A percentile compares a stretch with the other conserved stretches of the same genome.
Conservation (phyloP, 2,113 vertebrate species). For the Carollia perspicillata region DNA sequence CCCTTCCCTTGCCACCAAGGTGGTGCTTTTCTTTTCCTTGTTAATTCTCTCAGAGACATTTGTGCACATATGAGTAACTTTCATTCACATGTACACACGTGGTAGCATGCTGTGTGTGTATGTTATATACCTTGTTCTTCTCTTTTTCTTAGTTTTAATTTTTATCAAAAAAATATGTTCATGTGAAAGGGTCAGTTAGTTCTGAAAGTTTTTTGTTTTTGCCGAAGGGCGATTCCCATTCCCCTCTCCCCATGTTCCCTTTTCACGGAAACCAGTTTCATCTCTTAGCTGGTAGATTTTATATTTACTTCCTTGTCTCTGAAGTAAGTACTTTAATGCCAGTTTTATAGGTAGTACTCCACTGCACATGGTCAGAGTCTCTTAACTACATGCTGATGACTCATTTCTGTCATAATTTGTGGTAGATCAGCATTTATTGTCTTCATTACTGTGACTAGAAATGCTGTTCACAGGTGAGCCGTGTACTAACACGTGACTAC, state of each 20-base stretch:
- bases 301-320: neutral
- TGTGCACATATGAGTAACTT: neutral
- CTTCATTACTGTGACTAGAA: neutral
- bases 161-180: neutral
- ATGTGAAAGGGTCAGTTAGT: neutral
- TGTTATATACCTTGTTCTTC: neutral
- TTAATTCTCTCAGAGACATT: neutral
- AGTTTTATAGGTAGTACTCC: neutral
- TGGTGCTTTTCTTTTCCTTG: neutral
- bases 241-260: neutral
- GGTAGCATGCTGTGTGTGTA: neutral
- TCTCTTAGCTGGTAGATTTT: neutral
- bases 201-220: neutral
- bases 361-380: neutral
- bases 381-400: neutral
- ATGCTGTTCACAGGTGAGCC: neutral
- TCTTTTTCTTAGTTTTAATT: slow-evolving; percentile 2
- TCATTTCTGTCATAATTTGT: neutral
- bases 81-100: neutral
- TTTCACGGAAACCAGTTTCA: neutral
- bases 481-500: neutral
- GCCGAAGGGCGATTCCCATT: neutral
- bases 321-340: neutral
- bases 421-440: neutral
- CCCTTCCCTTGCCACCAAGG: neutral